A percentile compares a stretch with the other conserved stretches of the same genome.
Evolutionary conservation across 2,797 vertebrate genomes (phyloP).

Genomic region (Argya squamiceps): DNA sequence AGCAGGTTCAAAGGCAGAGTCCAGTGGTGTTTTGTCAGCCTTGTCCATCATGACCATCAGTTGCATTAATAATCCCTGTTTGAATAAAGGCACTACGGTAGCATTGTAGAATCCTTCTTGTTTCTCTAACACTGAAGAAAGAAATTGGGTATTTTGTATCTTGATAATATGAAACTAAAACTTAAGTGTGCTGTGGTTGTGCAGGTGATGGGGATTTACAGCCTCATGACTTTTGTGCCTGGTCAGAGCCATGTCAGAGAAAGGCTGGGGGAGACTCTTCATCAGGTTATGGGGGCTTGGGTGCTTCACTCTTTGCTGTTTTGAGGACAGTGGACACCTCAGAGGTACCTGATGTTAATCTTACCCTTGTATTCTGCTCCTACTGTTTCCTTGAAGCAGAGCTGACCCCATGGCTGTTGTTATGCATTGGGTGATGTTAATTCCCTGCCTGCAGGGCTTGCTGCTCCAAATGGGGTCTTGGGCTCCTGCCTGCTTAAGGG

Average conservation of each 20-base stretch:
- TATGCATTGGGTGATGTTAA: not conserved
- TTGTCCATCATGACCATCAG: not conserved
- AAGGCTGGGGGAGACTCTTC: not conserved
- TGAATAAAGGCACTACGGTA: not conserved
- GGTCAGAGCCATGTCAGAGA: not conserved
- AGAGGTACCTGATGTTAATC: not conserved
- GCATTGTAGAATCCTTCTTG: not conserved
- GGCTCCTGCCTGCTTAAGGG: not conserved
- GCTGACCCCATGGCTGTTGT: not conserved
- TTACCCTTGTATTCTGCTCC: not conserved
- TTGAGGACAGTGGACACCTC: not conserved
- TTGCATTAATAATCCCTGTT: not conserved
- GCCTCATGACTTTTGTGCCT: not conserved
- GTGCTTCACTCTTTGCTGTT: not conserved
- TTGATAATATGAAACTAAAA: not conserved
- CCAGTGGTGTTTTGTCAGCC: not conserved
- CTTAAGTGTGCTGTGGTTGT: not conserved
- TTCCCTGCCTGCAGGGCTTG: not conserved
- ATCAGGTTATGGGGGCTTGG: accelerated
- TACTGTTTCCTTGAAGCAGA: not conserved
- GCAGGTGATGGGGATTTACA: not conserved
- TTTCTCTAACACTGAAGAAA: not conserved
- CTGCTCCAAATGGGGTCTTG: not conserved
- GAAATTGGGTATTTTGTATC: not conserved
- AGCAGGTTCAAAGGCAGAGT: accelerated